Base-by-base conservation (phyloP, 2,113 vertebrate species). In the Apaloderma vittatum region DNA sequence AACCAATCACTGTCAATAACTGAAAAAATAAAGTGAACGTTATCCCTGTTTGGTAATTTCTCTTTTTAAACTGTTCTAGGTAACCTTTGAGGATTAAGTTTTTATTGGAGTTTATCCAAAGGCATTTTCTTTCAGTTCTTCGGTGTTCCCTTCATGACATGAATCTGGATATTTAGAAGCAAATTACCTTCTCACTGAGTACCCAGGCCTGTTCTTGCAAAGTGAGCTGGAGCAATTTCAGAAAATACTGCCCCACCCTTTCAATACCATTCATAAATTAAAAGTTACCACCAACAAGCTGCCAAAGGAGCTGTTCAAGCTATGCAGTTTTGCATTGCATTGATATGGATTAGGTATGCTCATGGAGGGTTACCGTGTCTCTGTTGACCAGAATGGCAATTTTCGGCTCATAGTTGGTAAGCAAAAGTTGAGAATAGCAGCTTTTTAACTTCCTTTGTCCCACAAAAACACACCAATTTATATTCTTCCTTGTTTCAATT, bases 291-390 rank as follows among this genome's bases (percentile, higher is more conserved):
- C 11, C 54, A 70, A 3, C 21, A 61, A 84, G 17, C 32, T 79
- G 54, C 27, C 27, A 52, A 48, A 95, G 32, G 20, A 77, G 17
- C 16, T 37, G 6, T 40, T 75, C n/a, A 51, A 75, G 27, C 18
- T 58, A 8, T 15, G 19, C 13, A 46, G 12, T 43, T 76, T 51
- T 68, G 32, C 34, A 37, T 8, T 63, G 34, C 3, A 34, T 29
- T 36, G 23, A 4, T 46, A 63, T 2, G 11, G 14, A 49, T 58
- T 72, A 71, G 21, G 14, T 36, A 9, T 57, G 72, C 43, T 63
- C 12, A 73, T 0, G 7, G 43, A 21, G 27, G 26, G 19, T 34
- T 32, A 27, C 1, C 0, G 24, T 49, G 19, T 18, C 59, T 27
- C 34, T 32, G 62, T 22, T 59, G 34, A 63, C 16, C 43, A 57